Evolutionary conservation across 2,113 vertebrate species (phyloP), one percentile per base, ranked within the genome.

Genomic region (Catharus fuscescens): DNA sequence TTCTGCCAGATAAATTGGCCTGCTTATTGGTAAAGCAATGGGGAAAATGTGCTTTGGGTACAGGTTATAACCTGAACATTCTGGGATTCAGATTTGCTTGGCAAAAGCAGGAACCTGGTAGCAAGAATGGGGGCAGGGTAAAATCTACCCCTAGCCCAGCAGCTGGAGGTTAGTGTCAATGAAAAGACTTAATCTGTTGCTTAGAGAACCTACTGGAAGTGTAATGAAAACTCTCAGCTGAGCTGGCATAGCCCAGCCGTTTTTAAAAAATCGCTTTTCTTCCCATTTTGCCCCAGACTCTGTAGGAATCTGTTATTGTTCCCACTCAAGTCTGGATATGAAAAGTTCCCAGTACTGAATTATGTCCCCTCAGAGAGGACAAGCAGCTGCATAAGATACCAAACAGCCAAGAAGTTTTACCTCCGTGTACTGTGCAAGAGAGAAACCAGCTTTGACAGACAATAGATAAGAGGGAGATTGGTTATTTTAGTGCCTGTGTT

Each of bases 1-100:
- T 80, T 74, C 65, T 73, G 77, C n/a, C 36, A 34, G 60, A 45
- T 76, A 88, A 91, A 74, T 8, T 72, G 62, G 76, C 47, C 70
- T 90, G 23, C 4, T 38, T 62, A 31, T 88, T 83, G 36, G 20
- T 69, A 21, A 12, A 80, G 62, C 47, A 54, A 79, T 77, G 32
- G 44, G 14, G 4, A 26, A 80, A 88, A 65, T 31, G 8, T 78
- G 21, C 52, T 54, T 40, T 31, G 29, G 42, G 61, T 31, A 5
- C 40, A 64, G 36, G 38, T 40, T 84, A 21, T 14, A 78, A 29
- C 14, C 40, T 88, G 64, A 36, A 14, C 7, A 12, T 25, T 74
- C 31, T 71, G 52, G 8, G 59, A 60, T 80, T 64, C 16, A 31
- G 15, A 45, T 4, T 50, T 40, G 4, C 26, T 80, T 69, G 11